These are phyloP conservation scores for Odontomyia ornata DNA, from an alignment of 2,888 invertebrate genomes.

Conservation along the genomic window DNA sequence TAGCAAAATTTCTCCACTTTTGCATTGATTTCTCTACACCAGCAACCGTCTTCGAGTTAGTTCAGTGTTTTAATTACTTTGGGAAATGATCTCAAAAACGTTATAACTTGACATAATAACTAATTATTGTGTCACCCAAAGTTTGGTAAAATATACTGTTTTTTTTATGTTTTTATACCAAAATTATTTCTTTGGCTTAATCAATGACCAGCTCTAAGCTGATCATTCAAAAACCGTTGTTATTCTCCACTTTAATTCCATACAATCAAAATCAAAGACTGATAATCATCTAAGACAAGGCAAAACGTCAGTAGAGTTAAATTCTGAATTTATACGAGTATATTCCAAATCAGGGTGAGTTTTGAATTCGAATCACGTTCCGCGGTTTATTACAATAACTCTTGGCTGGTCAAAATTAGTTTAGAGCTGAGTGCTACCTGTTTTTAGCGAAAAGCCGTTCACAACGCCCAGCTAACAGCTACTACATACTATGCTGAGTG, in stretches of 20 bases:
- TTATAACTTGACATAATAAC: too few relatives aligned
- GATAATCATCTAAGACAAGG: conserved; percentile 39
- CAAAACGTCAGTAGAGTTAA: not conserved
- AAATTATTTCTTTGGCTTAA: too few relatives aligned
- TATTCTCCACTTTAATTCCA: not conserved
- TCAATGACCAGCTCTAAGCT: too few relatives aligned
- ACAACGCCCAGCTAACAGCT: conserved; percentile 9
- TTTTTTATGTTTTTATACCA: too few relatives aligned
- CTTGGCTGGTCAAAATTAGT: conserved; percentile 52
- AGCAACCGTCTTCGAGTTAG: too few relatives aligned
- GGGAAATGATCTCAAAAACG: too few relatives aligned
- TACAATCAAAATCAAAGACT: conserved; percentile 26
- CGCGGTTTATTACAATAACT: conserved; percentile 65
- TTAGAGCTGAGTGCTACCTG: conserved; percentile 45
- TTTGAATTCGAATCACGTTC: conserved; percentile 62
- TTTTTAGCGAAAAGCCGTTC: conserved; percentile 40
- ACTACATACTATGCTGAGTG: not conserved
- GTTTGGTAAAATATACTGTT: too few relatives aligned
- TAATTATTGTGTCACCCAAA: too few relatives aligned
- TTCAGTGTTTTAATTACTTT: too few relatives aligned
- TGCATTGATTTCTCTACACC: too few relatives aligned
- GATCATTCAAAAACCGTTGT: too few relatives aligned
- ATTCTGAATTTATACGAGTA: not conserved
- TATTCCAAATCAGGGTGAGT: not conserved
- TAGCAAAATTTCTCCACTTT: too few relatives aligned